Evolutionary conservation across 2,888 invertebrate genomes (phyloP).

Genomic region (Conistra vaccinii): DNA sequence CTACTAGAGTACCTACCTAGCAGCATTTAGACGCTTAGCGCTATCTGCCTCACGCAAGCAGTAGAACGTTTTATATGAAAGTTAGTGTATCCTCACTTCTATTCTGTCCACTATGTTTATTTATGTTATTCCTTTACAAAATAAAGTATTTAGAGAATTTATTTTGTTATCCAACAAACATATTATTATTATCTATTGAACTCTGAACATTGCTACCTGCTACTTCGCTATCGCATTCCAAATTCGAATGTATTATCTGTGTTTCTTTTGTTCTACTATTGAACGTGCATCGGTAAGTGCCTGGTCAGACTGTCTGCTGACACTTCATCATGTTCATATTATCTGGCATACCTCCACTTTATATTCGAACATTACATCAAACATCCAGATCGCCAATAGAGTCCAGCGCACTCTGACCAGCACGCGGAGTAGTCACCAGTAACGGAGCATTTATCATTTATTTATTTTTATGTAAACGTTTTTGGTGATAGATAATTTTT

Average conservation of each 20-base stretch:
- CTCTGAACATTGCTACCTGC: conserved; percentile 18
- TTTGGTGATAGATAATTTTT: conserved; percentile 66
- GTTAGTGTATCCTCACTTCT: conserved; percentile 22
- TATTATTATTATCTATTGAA: background rate
- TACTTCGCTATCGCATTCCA: conserved; percentile 55
- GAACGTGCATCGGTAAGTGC: background rate
- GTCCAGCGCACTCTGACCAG: background rate
- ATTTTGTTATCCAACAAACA: conserved; percentile 8
- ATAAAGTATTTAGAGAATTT: conserved; percentile 26
- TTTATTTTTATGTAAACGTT: conserved; percentile 68
- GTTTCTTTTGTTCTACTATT: conserved; percentile 14
- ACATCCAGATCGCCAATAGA: background rate
- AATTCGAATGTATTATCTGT: conserved; percentile 29
- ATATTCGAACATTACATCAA: background rate
- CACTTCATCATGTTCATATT: background rate
- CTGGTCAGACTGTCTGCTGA: conserved; percentile 20
- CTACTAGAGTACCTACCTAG: conserved; percentile 13
- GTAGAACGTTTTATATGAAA: conserved; percentile 15
- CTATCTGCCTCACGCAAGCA: conserved; percentile 30
- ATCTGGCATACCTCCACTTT: background rate
- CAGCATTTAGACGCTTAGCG: conserved; percentile 30
- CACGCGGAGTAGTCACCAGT: conserved; percentile 45
- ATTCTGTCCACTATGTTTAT: conserved; percentile 17
- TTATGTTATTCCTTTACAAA: conserved; percentile 18
- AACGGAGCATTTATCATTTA: conserved; percentile 72